Percentiles rank a stretch among this genome's conserved stretches.
phyloP scores from a whole-genome alignment of 2,888 invertebrate genomes.

The Tribolium freemani region DNA sequence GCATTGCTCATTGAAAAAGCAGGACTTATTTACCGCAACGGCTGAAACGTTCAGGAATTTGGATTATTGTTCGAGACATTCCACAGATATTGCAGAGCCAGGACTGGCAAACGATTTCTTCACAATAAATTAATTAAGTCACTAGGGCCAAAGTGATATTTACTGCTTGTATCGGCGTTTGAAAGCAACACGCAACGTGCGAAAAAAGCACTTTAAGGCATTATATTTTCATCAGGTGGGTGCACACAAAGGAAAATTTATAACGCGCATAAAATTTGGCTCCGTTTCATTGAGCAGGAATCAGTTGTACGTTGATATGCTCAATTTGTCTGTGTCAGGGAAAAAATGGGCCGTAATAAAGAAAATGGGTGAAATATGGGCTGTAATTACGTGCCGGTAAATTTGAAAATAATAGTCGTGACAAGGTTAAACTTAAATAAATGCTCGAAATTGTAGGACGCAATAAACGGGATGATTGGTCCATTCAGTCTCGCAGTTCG shows the following conservation, averaged over 20 bases:
- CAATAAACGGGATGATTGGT: background rate
- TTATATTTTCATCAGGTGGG: background rate
- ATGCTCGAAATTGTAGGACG: background rate
- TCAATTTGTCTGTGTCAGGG: background rate
- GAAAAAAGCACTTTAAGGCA: background rate
- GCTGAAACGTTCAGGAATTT: slow-evolving; percentile 70
- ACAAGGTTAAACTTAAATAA: too few relatives aligned
- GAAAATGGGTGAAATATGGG: background rate
- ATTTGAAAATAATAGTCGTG: background rate
- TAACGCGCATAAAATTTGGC: background rate
- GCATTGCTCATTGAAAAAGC: slow-evolving; percentile 88
- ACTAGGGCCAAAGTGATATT: background rate
- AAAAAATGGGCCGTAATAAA: background rate
- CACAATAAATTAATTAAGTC: background rate
- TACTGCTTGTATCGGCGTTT: background rate
- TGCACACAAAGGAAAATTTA: background rate
- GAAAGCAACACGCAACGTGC: background rate
- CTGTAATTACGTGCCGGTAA: background rate
- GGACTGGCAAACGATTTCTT: background rate
- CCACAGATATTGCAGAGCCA: background rate
- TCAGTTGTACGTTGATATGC: background rate
- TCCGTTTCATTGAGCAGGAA: too few relatives aligned
- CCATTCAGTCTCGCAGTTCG: slow-evolving; percentile 2
- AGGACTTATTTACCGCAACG: slow-evolving; percentile 84
- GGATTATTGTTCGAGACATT: background rate